Evolutionary conservation across 2,888 invertebrate genomes (phyloP).

Genomic region (Quadroppia sp.): DNA sequence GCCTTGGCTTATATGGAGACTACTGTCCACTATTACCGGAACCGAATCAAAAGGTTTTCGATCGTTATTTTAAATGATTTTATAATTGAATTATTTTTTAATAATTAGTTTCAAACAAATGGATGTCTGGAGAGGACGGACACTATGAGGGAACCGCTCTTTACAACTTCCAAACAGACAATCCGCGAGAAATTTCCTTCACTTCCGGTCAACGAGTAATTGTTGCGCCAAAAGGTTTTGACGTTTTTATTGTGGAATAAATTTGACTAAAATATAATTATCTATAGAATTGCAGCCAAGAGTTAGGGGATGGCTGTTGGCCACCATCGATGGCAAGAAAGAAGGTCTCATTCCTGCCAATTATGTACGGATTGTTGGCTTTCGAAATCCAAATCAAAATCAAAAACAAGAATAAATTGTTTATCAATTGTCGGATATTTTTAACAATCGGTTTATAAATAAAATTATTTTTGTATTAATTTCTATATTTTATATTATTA

Average conservation of each 20-base stretch:
- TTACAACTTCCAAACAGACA: constrained; percentile 65
- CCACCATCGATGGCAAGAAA: constrained; percentile 55
- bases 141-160: constrained; percentile 60
- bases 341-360: constrained; percentile 59
- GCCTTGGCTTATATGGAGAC: constrained; percentile 82
- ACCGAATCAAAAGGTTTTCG: constrained; percentile 48
- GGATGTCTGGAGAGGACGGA: constrained; percentile 56
- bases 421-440: neutral
- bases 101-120: constrained; percentile 49
- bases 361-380: constrained; percentile 57
- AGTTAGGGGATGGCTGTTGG: constrained; percentile 59
- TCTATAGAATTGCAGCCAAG: constrained; percentile 64
- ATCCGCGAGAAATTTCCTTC: constrained; percentile 71
- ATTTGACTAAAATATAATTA: neutral
- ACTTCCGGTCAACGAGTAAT: constrained; percentile 69
- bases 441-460: no score
- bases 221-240: constrained; percentile 65
- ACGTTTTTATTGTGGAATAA: neutral
- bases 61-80: neutral
- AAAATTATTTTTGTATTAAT: no score
- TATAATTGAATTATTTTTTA: neutral
- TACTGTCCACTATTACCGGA: constrained; percentile 60
- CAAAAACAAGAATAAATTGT: neutral
- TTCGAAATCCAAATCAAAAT: constrained; percentile 2
- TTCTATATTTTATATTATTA: neutral